Percentiles rank a stretch among this genome's conserved stretches.
phyloP scores from a whole-genome alignment of 2,888 invertebrate genomes.

The Busseola fusca region DNA sequence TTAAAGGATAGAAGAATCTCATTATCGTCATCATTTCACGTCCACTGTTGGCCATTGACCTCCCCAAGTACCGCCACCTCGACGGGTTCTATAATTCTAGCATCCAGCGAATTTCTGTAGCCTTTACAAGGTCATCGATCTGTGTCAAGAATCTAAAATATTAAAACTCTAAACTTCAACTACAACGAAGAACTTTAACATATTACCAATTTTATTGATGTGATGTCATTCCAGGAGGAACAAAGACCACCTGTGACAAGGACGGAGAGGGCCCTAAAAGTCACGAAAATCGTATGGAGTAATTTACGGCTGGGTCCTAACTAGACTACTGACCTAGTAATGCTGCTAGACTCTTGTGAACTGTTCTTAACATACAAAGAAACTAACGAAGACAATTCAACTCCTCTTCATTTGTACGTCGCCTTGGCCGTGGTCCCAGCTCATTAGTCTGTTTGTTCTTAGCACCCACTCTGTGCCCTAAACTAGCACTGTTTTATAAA shows the following conservation, averaged over 20 bases:
- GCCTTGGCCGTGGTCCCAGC: constrained; percentile 16
- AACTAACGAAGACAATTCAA: constrained; percentile 48
- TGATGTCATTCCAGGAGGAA: neutral
- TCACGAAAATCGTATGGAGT: neutral
- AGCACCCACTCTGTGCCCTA: constrained; percentile 20
- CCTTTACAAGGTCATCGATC: neutral
- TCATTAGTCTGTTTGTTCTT: constrained; percentile 55
- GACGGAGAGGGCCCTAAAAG: neutral
- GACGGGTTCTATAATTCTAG: neutral
- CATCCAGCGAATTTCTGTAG: neutral
- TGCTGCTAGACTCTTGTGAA: constrained; percentile 10
- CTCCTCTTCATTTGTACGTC: constrained; percentile 19
- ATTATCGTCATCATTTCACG: neutral
- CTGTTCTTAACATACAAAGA: constrained; percentile 25
- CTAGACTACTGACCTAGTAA: constrained; percentile 39
- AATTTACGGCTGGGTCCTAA: neutral
- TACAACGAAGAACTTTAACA: neutral
- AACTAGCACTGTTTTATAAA: constrained; percentile 41
- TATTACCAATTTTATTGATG: neutral
- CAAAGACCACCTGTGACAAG: neutral
- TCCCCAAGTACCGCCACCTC: neutral
- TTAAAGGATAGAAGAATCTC: neutral
- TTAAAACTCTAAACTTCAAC: neutral
- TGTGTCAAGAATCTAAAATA: neutral
- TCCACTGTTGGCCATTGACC: neutral